These are phyloP conservation scores for Paedocypris micromegethes DNA, from an alignment of 2,797 vertebrate species.

Conservation along the genomic window DNA sequence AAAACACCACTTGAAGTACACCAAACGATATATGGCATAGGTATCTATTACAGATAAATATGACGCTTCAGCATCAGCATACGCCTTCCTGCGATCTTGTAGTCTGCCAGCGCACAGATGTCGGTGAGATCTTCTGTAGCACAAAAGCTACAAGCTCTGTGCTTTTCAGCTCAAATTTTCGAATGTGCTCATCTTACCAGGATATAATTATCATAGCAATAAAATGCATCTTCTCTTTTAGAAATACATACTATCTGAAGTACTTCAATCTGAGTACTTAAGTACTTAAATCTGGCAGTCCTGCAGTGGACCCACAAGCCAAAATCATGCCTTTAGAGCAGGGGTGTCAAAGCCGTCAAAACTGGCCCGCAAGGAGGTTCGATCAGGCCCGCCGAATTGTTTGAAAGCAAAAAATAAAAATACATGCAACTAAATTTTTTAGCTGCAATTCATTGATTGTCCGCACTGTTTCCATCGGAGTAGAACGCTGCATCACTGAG, in stretches of 20 bases:
- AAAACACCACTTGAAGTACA: not conserved
- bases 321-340: slow-evolving; percentile 20
- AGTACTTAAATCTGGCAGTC: slow-evolving; percentile 32
- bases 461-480: too few species aligned
- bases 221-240: slow-evolving; percentile 21
- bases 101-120: slow-evolving; percentile 18
- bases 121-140: slow-evolving; percentile 33
- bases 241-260: slow-evolving; percentile 24
- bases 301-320: slow-evolving; percentile 26
- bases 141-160: slow-evolving; percentile 31
- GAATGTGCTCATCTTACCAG: slow-evolving; percentile 27
- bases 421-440: too few species aligned
- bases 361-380: too few species aligned
- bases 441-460: too few species aligned
- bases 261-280: too few species aligned
- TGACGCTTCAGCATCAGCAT: slow-evolving; percentile 8
- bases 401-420: too few species aligned
- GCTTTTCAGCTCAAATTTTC: slow-evolving; percentile 1
- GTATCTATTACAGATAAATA: slow-evolving; percentile 13
- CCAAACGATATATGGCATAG: not conserved
- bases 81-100: slow-evolving; percentile 24
- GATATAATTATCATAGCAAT: slow-evolving; percentile 4
- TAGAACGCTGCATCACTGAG: too few species aligned
- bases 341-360: too few species aligned
- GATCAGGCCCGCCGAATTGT: too few species aligned